Evolutionary conservation across 2,797 vertebrate genomes (phyloP).

Genomic region (Ciconia nigra): DNA sequence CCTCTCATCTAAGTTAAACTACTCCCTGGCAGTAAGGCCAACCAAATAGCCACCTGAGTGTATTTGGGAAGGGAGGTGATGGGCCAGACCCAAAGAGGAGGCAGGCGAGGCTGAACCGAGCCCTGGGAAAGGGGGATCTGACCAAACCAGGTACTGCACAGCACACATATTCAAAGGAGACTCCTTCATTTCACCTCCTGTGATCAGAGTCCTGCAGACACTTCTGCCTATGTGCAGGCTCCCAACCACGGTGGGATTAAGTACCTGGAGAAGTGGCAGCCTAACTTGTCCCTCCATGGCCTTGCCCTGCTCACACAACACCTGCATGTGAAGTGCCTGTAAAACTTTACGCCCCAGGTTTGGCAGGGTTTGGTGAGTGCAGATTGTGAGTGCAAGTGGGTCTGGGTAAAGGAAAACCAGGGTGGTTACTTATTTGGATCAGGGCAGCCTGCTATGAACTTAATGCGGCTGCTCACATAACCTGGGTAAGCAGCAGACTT

Average conservation of each 20-base stretch:
- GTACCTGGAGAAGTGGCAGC: not conserved
- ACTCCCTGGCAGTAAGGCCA: not conserved
- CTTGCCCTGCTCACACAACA: not conserved
- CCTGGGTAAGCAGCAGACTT: not conserved
- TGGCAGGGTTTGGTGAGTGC: not conserved
- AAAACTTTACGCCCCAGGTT: not conserved
- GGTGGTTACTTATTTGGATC: rapidly evolving
- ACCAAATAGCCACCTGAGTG: not conserved
- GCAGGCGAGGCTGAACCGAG: not conserved
- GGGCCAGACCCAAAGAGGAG: not conserved
- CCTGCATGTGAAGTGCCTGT: not conserved
- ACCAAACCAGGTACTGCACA: not conserved
- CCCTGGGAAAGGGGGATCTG: not conserved
- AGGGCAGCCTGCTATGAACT: not conserved
- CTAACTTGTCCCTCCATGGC: not conserved
- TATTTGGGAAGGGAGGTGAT: not conserved
- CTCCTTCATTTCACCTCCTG: not conserved
- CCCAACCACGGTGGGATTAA: not conserved
- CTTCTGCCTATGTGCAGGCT: rapidly evolving
- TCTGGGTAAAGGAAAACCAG: not conserved
- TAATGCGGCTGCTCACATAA: not conserved
- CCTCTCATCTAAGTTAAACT: not conserved
- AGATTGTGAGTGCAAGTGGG: not conserved
- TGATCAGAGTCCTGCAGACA: not conserved
- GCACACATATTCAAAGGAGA: not conserved